phyloP scores from a whole-genome alignment of 2,113 vertebrate species.

The western clawed frog (Xenopus tropicalis) region DNA sequence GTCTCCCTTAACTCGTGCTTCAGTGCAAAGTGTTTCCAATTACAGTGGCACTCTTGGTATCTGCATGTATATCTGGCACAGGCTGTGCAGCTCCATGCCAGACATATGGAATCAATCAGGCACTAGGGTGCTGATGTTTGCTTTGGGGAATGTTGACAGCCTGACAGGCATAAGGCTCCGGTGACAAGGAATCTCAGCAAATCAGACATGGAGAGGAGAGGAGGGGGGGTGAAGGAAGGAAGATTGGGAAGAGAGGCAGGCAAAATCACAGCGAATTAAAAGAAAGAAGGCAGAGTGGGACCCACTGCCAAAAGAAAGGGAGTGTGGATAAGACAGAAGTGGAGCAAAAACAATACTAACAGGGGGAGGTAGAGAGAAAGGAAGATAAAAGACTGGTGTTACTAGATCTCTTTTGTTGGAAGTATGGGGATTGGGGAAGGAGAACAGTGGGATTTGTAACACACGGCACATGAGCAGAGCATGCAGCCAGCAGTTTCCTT shows the following conservation, averaged over 20 bases:
- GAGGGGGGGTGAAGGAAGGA: constrained; percentile 49
- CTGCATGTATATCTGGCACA: constrained; percentile 56
- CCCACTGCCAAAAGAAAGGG: constrained; percentile 23
- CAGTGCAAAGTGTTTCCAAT: constrained; percentile 61
- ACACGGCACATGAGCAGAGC: constrained; percentile 31
- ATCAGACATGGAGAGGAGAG: constrained; percentile 56
- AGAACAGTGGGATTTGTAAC: constrained; percentile 31
- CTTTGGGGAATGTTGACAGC: constrained; percentile 76
- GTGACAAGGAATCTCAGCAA: constrained; percentile 71
- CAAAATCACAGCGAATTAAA: not conserved
- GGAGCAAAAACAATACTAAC: constrained; percentile 47
- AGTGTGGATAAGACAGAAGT: constrained; percentile 15
- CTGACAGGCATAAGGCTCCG: constrained; percentile 70
- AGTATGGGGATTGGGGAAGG: constrained; percentile 48
- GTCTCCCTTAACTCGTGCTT: not conserved
- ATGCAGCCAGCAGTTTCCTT: constrained; percentile 21
- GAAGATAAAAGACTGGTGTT: constrained; percentile 53
- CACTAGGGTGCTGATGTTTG: constrained; percentile 70
- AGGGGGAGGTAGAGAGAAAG: constrained; percentile 48
- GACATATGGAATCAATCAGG: constrained; percentile 79
- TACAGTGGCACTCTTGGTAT: constrained; percentile 68
- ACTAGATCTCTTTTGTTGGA: constrained; percentile 55
- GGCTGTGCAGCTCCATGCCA: constrained; percentile 58
- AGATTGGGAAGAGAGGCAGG: constrained; percentile 33
- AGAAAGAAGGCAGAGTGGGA: constrained; percentile 12